These are phyloP conservation scores for Trachymyrmex cornetzi DNA, from an alignment of 1,140 invertebrate genomes.

Conservation along the genomic window DNA sequence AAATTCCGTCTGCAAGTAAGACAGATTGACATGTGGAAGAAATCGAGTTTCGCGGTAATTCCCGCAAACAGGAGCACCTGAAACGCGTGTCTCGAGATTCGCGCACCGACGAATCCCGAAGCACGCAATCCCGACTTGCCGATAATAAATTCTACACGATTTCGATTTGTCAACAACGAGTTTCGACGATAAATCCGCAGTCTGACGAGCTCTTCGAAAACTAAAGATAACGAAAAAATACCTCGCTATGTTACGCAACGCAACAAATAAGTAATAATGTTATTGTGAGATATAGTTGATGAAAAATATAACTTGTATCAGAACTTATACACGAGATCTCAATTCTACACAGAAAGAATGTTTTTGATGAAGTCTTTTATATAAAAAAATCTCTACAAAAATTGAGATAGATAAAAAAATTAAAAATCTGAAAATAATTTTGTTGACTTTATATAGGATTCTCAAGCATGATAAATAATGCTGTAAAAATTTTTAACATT, in stretches of 20 bases:
- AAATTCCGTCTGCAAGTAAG: conserved; percentile 35
- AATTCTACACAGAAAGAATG: not conserved
- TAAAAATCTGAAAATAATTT: too few relatives aligned
- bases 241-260: too few relatives aligned
- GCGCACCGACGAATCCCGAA: conserved; percentile 5
- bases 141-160: conserved; percentile 26
- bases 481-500: too few relatives aligned
- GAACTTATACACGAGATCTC: not conserved
- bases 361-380: too few relatives aligned
- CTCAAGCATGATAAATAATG: too few relatives aligned
- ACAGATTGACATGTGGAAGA: conserved; percentile 39
- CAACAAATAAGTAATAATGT: not conserved
- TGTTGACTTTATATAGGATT: too few relatives aligned
- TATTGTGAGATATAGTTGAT: not conserved
- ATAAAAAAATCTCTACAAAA: too few relatives aligned
- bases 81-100: not conserved
- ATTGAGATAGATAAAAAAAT: too few relatives aligned
- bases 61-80: not conserved
- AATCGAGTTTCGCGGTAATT: conserved; percentile 49
- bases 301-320: not conserved
- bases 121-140: conserved; percentile 14
- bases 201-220: not conserved
- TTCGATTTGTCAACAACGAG: conserved; percentile 24
- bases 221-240: not conserved
- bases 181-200: not conserved